Conservation (phyloP, 2,113 vertebrate species). For the Nycticebus coucang region DNA sequence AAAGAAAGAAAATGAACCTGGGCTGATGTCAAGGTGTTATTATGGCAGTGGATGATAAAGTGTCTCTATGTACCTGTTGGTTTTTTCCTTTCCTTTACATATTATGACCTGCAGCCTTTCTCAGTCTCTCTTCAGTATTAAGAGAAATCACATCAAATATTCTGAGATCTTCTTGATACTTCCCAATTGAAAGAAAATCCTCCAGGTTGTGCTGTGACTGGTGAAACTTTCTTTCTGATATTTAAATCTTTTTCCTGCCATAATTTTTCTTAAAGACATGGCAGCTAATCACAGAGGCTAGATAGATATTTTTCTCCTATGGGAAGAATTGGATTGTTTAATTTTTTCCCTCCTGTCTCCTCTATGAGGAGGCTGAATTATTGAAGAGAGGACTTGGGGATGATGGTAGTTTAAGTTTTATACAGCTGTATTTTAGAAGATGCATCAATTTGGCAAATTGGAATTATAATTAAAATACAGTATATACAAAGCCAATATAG, state of each 20-base stretch:
- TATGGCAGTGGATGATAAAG: background rate
- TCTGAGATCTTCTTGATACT: background rate
- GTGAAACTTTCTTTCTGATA: background rate
- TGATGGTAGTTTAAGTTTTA: background rate
- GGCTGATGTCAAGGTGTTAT: background rate
- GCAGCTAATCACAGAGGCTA: background rate
- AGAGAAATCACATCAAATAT: background rate
- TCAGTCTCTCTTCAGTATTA: background rate
- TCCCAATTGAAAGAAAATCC: background rate
- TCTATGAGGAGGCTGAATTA: background rate
- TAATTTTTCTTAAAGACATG: background rate
- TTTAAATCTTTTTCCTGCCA: background rate
- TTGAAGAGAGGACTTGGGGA: background rate
- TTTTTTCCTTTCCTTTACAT: background rate
- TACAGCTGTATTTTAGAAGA: slow-evolving; percentile 15
- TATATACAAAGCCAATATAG: background rate
- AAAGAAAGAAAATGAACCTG: background rate
- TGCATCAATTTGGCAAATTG: background rate
- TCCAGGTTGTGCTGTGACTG: background rate
- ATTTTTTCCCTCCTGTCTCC: background rate
- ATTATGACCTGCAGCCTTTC: background rate
- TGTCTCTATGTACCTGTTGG: background rate
- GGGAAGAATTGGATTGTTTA: background rate
- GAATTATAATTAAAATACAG: background rate
- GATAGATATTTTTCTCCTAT: slow-evolving; percentile 8